These are phyloP conservation scores for Sycophaga agraensis DNA, from an alignment of 1,140 invertebrate genomes.

Conservation along the genomic window DNA sequence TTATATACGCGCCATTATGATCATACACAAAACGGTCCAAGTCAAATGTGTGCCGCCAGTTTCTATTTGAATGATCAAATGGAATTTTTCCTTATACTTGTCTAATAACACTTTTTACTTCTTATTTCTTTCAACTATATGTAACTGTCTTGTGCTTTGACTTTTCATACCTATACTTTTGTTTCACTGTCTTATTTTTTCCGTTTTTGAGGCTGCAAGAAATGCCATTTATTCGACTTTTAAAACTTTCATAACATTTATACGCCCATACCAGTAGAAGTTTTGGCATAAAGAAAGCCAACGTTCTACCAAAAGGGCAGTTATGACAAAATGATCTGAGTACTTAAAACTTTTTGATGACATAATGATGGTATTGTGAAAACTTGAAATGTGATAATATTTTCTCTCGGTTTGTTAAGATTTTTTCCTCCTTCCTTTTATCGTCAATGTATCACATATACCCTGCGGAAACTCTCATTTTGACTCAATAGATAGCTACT, in stretches of 20 bases:
- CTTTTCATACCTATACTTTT: neutral
- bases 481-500: too few species aligned
- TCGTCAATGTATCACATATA: too few species aligned
- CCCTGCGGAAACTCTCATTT: too few species aligned
- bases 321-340: slow-evolving; percentile 19
- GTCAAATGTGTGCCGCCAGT: neutral
- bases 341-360: slow-evolving; percentile 25
- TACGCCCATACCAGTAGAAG: slow-evolving; percentile 5
- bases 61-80: neutral
- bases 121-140: neutral
- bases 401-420: neutral
- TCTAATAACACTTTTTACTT: neutral
- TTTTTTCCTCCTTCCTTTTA: too few species aligned
- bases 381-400: slow-evolving; percentile 16
- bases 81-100: neutral
- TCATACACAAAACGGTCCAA: slow-evolving; percentile 12
- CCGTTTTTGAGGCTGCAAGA: neutral
- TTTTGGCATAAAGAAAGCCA: slow-evolving; percentile 14
- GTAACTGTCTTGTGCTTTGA: too few species aligned
- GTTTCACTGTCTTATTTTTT: neutral
- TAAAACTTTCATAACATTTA: slow-evolving; percentile 24
- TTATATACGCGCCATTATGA: neutral
- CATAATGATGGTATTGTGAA: slow-evolving; percentile 14
- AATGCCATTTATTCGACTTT: slow-evolving; percentile 21
- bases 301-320: slow-evolving; percentile 19